Percentiles rank a stretch among this genome's conserved stretches.
phyloP scores from a whole-genome alignment of 2,888 invertebrate genomes.

The Oithona nana region DNA sequence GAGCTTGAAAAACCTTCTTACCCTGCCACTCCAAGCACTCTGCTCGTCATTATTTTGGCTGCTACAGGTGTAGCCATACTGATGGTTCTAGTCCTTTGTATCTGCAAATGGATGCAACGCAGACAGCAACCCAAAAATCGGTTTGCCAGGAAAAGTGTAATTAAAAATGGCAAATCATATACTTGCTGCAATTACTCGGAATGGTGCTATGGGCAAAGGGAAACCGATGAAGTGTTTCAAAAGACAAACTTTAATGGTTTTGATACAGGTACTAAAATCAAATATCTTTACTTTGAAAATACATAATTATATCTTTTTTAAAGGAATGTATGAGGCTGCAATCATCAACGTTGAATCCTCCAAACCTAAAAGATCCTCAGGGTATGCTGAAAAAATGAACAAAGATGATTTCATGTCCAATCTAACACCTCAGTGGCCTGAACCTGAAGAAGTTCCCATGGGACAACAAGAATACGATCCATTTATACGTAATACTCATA shows the following conservation, averaged over 20 bases:
- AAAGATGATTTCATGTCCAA: slow-evolving; percentile 14
- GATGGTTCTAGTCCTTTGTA: not conserved
- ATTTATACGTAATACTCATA: not conserved
- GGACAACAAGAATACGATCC: too few species aligned
- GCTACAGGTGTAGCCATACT: not conserved
- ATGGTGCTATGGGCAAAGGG: not conserved
- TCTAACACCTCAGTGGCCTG: slow-evolving; percentile 17
- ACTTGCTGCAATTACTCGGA: not conserved
- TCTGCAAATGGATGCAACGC: not conserved
- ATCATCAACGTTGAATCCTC: not conserved
- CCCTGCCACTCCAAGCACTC: not conserved
- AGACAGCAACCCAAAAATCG: not conserved
- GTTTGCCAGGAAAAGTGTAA: not conserved
- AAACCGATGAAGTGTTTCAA: not conserved
- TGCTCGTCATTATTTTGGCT: not conserved
- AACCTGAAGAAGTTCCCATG: slow-evolving; percentile 9
- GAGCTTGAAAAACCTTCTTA: not conserved
- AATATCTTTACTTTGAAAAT: too few species aligned
- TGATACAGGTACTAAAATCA: too few species aligned
- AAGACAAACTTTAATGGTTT: not conserved
- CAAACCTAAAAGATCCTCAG: not conserved
- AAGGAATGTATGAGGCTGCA: not conserved
- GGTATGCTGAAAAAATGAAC: not conserved
- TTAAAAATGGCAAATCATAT: not conserved
- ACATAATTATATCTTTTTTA: too few species aligned